Evolutionary conservation across 1,140 invertebrate species (phyloP), one percentile per base, ranked within the genome.

Genomic region (Ruditapes philippinarum): DNA sequence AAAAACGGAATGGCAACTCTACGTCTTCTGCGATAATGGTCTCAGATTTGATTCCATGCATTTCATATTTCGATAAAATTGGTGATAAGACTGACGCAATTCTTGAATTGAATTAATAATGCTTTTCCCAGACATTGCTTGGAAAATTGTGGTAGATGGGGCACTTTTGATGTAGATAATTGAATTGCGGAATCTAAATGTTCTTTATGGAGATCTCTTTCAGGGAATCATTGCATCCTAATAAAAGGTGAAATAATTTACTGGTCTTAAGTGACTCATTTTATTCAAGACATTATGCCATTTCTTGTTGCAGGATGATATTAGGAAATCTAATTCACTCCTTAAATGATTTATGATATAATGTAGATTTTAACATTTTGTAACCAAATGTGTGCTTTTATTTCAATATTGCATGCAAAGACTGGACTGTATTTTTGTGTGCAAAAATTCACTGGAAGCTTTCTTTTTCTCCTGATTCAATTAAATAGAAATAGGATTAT

Each of bases 1-100:
- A 25, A 70, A 65, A 70, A 38, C n/a, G 36, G 38, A 70, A 70
- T 70, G 33, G 65, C 4, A 28, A 70, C 36, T 31, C 65, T 40
- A 70, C 38, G 65, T 70, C 28, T 70, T 70, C n/a, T 36, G 33
- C 11, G 33, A 70, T 70, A 70, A 38, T 38, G 36, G 36, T 40
- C n/a, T 57, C 12, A 70, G 65, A 70, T 70, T 70, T 70, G 65
- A 70, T 70, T 70, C 65, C 65, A 70, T 70, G 65, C 65, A 70
- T 70, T 70, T 70, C 65, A 70, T 70, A 70, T 70, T 38, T 70
- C 9, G 28, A 28, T 28, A 70, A 38, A 70, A 28, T n/a, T 5
- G 19, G 33, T 70, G 65, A 70, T 36, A 14, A 38, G 33, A 70
- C 17, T 70, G 65, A 70, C 36, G 65, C 22, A 70, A 70, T 70